Percentiles rank a stretch among this genome's conserved stretches.
Conservation (phyloP, 2,888 invertebrate species). For the Drosophila testacea region DNA sequence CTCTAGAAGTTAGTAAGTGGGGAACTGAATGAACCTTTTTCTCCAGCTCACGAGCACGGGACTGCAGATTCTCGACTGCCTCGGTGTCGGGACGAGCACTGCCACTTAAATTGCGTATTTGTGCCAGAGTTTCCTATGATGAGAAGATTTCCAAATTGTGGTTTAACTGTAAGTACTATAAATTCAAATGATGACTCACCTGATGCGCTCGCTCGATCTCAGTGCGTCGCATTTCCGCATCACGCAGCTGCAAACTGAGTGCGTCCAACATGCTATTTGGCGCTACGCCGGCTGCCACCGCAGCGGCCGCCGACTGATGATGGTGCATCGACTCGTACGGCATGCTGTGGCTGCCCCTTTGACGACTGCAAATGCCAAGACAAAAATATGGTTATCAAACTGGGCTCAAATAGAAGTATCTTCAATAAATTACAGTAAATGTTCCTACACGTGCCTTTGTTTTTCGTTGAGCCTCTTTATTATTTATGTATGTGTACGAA, state of each 20-base stretch:
- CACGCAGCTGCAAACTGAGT: constrained; percentile 91
- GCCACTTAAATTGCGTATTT: constrained; percentile 86
- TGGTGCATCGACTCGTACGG: constrained; percentile 84
- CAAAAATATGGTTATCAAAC: background rate
- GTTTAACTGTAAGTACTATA: background rate
- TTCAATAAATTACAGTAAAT: constrained; percentile 44
- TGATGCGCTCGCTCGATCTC: constrained; percentile 92
- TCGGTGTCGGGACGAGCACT: constrained; percentile 88
- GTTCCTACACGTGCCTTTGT: constrained; percentile 9
- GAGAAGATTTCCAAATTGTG: background rate
- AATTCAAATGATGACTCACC: constrained; percentile 66
- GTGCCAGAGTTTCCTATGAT: constrained; percentile 89
- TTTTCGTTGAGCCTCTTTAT: constrained; percentile 52
- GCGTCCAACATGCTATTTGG: constrained; percentile 86
- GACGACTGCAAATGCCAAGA: constrained; percentile 56
- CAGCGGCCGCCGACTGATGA: constrained; percentile 81
- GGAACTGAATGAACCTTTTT: constrained; percentile 89
- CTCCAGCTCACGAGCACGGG: constrained; percentile 94
- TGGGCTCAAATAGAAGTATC: constrained; percentile 11
- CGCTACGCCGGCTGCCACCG: constrained; percentile 74
- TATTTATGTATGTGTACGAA: constrained; percentile 44
- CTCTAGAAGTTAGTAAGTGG: too few relatives aligned
- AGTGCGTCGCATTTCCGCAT: constrained; percentile 91
- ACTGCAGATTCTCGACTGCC: constrained; percentile 90
- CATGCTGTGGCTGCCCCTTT: constrained; percentile 76